Conservation (phyloP, 2,797 vertebrate species). For the Chelonia mydas region DNA sequence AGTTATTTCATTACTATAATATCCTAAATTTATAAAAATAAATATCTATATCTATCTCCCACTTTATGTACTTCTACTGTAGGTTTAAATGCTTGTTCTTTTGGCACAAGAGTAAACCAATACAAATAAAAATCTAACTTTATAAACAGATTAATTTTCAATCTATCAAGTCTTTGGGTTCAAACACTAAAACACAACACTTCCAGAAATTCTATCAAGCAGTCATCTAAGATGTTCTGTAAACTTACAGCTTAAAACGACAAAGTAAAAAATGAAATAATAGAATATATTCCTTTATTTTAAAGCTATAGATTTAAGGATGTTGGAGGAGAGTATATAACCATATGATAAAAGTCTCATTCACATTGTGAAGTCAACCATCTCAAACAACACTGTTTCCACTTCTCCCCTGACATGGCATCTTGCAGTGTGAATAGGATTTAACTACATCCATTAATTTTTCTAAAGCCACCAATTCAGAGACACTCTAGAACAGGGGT, state of each 20-base stretch:
- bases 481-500: not conserved
- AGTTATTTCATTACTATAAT: too few species aligned
- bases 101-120: too few species aligned
- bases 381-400: not conserved
- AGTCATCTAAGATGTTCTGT: not conserved
- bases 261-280: not conserved
- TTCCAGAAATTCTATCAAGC: not conserved
- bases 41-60: too few species aligned
- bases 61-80: too few species aligned
- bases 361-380: not conserved
- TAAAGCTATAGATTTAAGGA: too few species aligned
- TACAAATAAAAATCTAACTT: too few species aligned
- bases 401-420: not conserved
- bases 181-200: not conserved
- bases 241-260: not conserved
- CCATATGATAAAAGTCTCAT: not conserved
- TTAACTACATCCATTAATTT: not conserved
- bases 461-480: not conserved
- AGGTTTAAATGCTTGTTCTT: too few species aligned
- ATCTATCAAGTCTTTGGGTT: not conserved
- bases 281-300: too few species aligned
- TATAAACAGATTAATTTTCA: not conserved
- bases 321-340: too few species aligned
- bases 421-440: not conserved
- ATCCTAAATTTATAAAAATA: too few species aligned